Conservation (phyloP, 92 coral and sea anemone species). For the Umimayanthus kanabou region DNA sequence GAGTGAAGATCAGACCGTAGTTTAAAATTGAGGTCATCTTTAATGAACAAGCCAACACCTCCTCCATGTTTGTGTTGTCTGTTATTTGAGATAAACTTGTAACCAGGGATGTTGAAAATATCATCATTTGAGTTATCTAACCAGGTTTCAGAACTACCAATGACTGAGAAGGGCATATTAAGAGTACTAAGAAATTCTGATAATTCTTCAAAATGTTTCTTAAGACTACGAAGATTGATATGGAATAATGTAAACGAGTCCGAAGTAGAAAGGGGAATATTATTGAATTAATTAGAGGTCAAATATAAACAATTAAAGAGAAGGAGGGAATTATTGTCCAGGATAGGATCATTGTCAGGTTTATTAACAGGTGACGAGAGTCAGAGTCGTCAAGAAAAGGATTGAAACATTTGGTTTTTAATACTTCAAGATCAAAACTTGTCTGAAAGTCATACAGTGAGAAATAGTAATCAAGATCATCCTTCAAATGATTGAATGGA, state of each 20-base stretch:
- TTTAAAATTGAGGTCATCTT: too few relatives aligned
- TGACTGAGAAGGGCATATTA: constrained; percentile 45
- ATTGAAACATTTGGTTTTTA: too few relatives aligned
- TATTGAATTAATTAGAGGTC: constrained; percentile 51
- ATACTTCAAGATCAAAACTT: too few relatives aligned
- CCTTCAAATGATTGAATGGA: too few relatives aligned
- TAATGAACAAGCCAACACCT: too few relatives aligned
- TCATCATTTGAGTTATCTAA: constrained; percentile 41
- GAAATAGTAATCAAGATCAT: too few relatives aligned
- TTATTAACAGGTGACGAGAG: too few relatives aligned
- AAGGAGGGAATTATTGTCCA: too few relatives aligned
- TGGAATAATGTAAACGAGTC: constrained; percentile 48
- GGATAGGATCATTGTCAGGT: too few relatives aligned
- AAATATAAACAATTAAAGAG: background rate
- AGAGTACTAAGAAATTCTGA: constrained; percentile 52
- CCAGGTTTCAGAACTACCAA: constrained; percentile 57
- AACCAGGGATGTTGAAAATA: constrained; percentile 35
- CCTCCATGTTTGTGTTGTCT: constrained; percentile 29
- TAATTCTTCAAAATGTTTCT: constrained; percentile 47
- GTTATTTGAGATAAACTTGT: constrained; percentile 20
- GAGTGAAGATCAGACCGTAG: too few relatives aligned
- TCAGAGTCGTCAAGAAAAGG: too few relatives aligned
- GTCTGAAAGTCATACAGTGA: too few relatives aligned
- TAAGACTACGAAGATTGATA: constrained; percentile 49
- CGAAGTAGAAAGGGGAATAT: constrained; percentile 29